Conservation (phyloP, 2,797 vertebrate species). For the Vultur gryphus region DNA sequence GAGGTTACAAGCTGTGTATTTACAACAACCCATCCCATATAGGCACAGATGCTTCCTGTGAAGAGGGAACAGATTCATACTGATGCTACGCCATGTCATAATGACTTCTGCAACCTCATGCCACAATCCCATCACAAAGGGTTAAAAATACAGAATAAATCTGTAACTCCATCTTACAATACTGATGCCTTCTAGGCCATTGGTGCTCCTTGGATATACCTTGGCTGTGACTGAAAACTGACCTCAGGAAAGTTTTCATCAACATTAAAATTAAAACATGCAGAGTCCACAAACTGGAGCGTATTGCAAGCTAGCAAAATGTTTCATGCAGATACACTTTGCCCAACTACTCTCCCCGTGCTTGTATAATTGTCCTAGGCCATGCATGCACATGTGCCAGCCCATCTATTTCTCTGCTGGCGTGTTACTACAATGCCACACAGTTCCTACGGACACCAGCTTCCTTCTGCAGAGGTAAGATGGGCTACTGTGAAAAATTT, state of each 20-base stretch:
- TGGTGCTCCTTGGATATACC: background rate
- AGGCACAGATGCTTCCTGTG: background rate
- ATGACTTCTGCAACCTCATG: background rate
- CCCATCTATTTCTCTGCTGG: constrained; percentile 75
- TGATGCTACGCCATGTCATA: background rate
- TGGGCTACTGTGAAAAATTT: constrained; percentile 82
- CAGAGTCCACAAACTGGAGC: background rate
- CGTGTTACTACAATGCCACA: constrained; percentile 68
- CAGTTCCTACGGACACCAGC: constrained; percentile 69
- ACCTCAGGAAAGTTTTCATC: background rate
- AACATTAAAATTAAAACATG: background rate
- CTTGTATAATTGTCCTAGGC: constrained; percentile 5
- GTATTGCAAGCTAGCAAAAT: background rate
- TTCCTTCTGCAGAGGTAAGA: constrained; percentile 73
- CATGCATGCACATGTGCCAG: constrained; percentile 75
- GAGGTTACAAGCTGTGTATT: background rate
- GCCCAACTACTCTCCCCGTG: background rate
- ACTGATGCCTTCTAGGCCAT: background rate
- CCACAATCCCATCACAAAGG: background rate
- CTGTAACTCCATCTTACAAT: background rate
- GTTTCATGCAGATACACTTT: background rate
- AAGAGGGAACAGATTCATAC: background rate
- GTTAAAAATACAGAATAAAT: background rate
- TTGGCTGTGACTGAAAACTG: background rate
- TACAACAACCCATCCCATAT: background rate